phyloP scores from a whole-genome alignment of 2,113 vertebrate genomes.

The Phylloscopus whistleri region DNA sequence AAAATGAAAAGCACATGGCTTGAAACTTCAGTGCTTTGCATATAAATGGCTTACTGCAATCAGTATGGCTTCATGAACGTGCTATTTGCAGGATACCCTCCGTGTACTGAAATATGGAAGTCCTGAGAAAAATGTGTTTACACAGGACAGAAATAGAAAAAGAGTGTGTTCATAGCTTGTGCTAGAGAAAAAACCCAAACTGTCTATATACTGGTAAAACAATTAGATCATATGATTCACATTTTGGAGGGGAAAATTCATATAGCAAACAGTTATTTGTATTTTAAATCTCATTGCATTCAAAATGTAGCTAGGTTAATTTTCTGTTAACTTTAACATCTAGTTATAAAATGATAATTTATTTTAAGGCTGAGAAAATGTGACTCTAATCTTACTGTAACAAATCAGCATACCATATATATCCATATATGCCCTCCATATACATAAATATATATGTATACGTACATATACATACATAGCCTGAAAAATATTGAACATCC shows the following conservation, averaged over 20 bases:
- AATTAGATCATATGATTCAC: not conserved
- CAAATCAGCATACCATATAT: not conserved
- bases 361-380: not conserved
- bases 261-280: not conserved
- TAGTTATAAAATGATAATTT: not conserved
- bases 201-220: not conserved
- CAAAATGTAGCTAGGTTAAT: not conserved
- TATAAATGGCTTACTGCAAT: not conserved
- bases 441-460: no score
- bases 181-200: not conserved
- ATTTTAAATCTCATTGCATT: not conserved
- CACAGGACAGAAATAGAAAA: constrained; percentile 26
- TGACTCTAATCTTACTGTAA: not conserved
- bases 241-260: not conserved
- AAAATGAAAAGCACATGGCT: not conserved
- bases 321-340: not conserved
- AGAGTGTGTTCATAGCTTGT: not conserved
- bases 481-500: not conserved
- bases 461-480: not conserved
- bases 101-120: not conserved
- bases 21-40: not conserved
- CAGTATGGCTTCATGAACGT: not conserved
- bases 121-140: constrained; percentile 38
- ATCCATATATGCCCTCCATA: not conserved
- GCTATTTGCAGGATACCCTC: not conserved